Percentiles rank a stretch among this genome's conserved stretches.
These are phyloP conservation scores for Myoxocephalus aenaeus DNA, from an alignment of 2,797 vertebrate species.

Conservation along the genomic window DNA sequence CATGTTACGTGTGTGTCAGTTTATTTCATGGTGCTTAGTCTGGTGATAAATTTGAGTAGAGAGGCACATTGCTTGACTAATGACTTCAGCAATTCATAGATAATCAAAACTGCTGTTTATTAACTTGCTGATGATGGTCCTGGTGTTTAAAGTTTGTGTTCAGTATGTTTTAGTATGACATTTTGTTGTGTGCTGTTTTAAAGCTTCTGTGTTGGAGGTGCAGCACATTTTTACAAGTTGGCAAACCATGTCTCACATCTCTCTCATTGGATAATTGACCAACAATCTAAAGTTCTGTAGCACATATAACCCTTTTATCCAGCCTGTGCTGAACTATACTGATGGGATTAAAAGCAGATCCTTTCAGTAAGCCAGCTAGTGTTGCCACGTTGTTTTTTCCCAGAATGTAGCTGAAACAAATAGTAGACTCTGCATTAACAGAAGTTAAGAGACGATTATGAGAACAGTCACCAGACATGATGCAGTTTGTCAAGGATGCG, in stretches of 20 bases:
- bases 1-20: too few species aligned
- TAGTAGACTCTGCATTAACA: not conserved
- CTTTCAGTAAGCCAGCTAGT: not conserved
- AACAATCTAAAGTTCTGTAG: not conserved
- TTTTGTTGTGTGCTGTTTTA: not conserved
- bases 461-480: not conserved
- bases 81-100: not conserved
- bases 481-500: not conserved
- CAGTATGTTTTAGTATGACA: not conserved
- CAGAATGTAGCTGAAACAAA: not conserved
- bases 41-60: too few species aligned
- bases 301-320: not conserved
- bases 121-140: not conserved
- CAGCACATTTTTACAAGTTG: not conserved
- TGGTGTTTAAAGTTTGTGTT: not conserved
- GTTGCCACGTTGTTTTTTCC: not conserved
- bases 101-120: not conserved
- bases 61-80: too few species aligned
- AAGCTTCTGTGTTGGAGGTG: not conserved
- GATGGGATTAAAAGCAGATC: not conserved
- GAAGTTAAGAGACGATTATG: not conserved
- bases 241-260: not conserved
- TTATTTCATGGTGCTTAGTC: too few species aligned
- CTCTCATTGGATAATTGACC: not conserved
- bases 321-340: not conserved